Percentiles rank a stretch among this genome's conserved stretches.
Evolutionary conservation across 2,113 vertebrate species (phyloP).

Genomic region (Protobothrops flavoviridis): DNA sequence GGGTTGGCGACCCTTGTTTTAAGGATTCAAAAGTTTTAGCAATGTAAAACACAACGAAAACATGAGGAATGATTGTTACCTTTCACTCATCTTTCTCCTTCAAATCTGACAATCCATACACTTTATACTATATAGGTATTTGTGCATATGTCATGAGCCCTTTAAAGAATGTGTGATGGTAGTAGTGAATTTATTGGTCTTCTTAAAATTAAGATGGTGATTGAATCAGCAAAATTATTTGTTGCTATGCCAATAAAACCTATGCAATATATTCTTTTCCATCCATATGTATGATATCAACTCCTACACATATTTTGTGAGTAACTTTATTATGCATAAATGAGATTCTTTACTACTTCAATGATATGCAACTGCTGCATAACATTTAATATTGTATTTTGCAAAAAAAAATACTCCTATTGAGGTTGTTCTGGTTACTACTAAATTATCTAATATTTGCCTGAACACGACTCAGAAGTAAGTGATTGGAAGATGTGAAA

Average conservation of each 20-base stretch:
- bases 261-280: not conserved
- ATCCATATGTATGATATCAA: conserved; percentile 14
- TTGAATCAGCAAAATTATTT: conserved; percentile 12
- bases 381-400: not conserved
- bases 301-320: conserved; percentile 3
- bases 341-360: conserved; percentile 2
- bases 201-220: not conserved
- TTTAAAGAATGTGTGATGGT: not conserved
- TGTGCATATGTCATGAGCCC: not conserved
- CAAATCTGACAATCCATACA: not conserved
- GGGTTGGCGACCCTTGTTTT: not conserved
- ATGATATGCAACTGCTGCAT: not conserved
- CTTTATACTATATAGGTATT: not conserved
- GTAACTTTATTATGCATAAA: conserved; percentile 1
- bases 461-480: not conserved
- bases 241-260: conserved; percentile 20
- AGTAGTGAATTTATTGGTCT: not conserved
- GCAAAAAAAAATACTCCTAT: not conserved
- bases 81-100: not conserved
- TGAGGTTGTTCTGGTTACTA: not conserved
- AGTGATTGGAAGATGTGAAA: not conserved
- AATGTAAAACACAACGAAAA: not conserved
- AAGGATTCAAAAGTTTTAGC: not conserved
- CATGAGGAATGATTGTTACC: not conserved
- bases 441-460: not conserved